These are phyloP conservation scores for Etheostoma spectabile DNA, from an alignment of 2,113 vertebrate species.

Conservation along the genomic window DNA sequence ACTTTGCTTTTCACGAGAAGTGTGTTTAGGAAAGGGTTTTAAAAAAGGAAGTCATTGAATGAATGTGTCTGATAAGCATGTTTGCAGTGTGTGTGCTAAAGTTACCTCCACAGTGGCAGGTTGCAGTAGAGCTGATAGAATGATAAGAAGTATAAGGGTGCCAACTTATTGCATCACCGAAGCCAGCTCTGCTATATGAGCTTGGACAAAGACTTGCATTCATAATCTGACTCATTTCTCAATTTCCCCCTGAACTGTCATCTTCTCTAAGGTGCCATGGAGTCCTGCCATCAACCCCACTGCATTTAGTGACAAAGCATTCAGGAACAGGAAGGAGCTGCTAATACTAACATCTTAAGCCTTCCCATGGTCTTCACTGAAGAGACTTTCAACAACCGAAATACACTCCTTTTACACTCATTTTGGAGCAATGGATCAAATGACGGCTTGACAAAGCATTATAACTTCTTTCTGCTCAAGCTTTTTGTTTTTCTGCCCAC, in stretches of 20 bases:
- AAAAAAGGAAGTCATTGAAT: slow-evolving; percentile 13
- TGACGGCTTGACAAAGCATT: neutral
- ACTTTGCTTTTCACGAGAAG: neutral
- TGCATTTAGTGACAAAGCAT: slow-evolving; percentile 33
- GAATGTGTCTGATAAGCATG: slow-evolving; percentile 2
- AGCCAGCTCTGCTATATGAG: slow-evolving; percentile 20
- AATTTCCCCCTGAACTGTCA: slow-evolving; percentile 24
- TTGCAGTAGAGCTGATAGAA: slow-evolving; percentile 62
- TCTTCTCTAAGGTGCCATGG: slow-evolving; percentile 25
- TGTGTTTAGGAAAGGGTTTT: neutral
- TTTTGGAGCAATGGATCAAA: neutral
- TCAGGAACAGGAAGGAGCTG: slow-evolving; percentile 7
- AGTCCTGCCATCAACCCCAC: slow-evolving; percentile 17
- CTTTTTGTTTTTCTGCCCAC: neutral
- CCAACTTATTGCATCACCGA: slow-evolving; percentile 65
- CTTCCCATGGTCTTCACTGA: neutral
- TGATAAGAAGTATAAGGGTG: slow-evolving; percentile 36
- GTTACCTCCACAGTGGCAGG: slow-evolving; percentile 31
- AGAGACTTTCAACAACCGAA: neutral
- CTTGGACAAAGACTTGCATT: slow-evolving; percentile 32
- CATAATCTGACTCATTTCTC: slow-evolving; percentile 42
- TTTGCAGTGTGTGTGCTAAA: slow-evolving; percentile 27
- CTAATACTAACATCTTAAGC: neutral
- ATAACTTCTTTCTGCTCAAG: neutral
- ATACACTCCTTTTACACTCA: neutral